A percentile compares a stretch with the other conserved stretches of the same genome.
phyloP scores from a whole-genome alignment of 2,888 invertebrate species.

The Ypsolopha scabrella region DNA sequence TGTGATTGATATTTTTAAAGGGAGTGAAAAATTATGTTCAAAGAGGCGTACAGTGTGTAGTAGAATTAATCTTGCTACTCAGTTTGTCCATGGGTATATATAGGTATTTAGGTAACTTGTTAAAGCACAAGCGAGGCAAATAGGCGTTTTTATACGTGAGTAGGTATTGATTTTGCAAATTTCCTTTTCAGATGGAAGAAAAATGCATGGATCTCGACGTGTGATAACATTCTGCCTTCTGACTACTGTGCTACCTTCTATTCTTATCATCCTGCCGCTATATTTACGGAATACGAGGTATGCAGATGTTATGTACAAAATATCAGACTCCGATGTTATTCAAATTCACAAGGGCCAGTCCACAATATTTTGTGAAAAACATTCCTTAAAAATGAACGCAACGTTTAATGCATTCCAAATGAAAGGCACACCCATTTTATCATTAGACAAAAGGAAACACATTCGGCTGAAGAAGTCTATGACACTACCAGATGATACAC shows the following conservation, averaged over 20 bases:
- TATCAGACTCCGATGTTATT: constrained; percentile 87
- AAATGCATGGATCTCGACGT: constrained; percentile 84
- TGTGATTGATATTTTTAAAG: too few relatives aligned
- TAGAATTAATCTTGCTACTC: too few relatives aligned
- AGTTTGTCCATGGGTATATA: too few relatives aligned
- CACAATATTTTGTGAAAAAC: constrained; percentile 84
- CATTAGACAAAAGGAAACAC: constrained; percentile 77
- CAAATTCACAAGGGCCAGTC: constrained; percentile 87
- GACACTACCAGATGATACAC: constrained; percentile 84
- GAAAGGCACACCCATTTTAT: constrained; percentile 76
- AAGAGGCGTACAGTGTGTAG: too few relatives aligned
- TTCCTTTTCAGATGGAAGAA: constrained; percentile 70
- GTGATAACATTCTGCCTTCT: constrained; percentile 83
- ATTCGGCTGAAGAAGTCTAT: constrained; percentile 85
- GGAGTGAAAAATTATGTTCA: too few relatives aligned
- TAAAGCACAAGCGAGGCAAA: too few relatives aligned
- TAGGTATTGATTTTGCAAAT: too few relatives aligned
- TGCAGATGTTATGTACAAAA: constrained; percentile 81
- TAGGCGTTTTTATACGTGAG: too few relatives aligned
- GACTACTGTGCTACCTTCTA: constrained; percentile 80
- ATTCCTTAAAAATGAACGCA: constrained; percentile 82
- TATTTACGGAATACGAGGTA: constrained; percentile 82
- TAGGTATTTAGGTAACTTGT: too few relatives aligned
- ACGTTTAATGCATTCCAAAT: constrained; percentile 80
- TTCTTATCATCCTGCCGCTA: constrained; percentile 81